Evolutionary conservation across 2,113 vertebrate species (phyloP), one percentile per base, ranked within the genome.

Genomic region (Formicarius rufipectus): DNA sequence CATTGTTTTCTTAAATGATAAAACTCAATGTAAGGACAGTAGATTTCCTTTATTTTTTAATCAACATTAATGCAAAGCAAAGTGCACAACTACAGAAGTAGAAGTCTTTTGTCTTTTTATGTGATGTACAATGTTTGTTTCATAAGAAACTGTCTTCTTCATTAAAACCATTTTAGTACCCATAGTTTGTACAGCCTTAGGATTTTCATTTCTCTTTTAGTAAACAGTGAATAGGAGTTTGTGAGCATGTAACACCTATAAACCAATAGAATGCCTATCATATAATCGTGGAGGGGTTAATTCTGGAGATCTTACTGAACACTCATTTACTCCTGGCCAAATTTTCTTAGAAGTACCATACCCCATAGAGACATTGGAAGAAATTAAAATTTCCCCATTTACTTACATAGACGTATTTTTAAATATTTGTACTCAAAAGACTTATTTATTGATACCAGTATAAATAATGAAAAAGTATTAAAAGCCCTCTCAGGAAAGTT

Each of bases 341-440:
- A 63, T 86, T 71, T 93, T 55, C 35, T 59, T 80, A 74, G 21
- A 86, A 63, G 11, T 82, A 19, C n/a, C 62, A 4, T 69, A 52
- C 7, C 5, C 12, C 30, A 6, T 18, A 56, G 21, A 73, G 28
- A 45, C 8, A 73, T 52, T 1, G 1, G n/a, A 69, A 60, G 6
- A 79, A 71, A 78, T 18, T 39, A 59, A 44, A 14, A 55, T 74
- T 69, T 75, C 13, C 19, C 22, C 13, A 13, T 83, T 64, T 97
- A 73, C 95, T 96, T 95, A 64, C 25, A 60, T 89, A 28, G 60
- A 59, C 78, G 9, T 73, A 15, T 85, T 94, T 97, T 96, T 87
- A 24, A 78, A 94, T 89, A 23, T 25, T 50, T 21, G 64, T 31
- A 55, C 24, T 39, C 47, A 42, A 66, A 89, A 93, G 19, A 80